Conservation (phyloP, 2,113 vertebrate species). For the Acrocephalus arundinaceus region DNA sequence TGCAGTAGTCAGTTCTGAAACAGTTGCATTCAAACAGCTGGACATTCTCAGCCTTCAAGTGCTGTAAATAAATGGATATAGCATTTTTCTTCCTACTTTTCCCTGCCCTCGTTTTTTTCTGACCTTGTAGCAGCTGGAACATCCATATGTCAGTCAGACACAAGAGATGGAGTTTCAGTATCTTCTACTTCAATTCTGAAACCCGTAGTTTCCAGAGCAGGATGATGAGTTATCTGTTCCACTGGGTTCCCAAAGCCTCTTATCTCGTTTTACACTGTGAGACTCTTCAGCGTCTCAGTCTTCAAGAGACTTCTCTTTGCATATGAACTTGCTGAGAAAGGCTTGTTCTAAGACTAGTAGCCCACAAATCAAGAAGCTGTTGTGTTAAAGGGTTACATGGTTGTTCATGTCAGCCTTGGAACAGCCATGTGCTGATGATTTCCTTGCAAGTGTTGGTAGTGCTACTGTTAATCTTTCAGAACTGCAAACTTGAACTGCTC, state of each 20-base stretch:
- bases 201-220: neutral
- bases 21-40: neutral
- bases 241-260: neutral
- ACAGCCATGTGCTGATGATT: neutral
- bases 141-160: neutral
- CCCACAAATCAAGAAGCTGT: neutral
- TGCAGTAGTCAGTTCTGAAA: neutral
- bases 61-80: neutral
- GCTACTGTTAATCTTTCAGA: neutral
- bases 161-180: neutral
- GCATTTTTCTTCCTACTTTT: neutral
- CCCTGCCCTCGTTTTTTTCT: neutral
- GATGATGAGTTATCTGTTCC: neutral
- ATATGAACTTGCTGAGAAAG: neutral
- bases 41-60: neutral
- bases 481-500: neutral
- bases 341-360: neutral
- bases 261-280: neutral
- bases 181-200: neutral
- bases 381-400: neutral
- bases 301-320: neutral
- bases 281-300: neutral
- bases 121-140: neutral
- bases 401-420: neutral
- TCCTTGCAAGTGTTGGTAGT: neutral